These are phyloP conservation scores for Philopedon plagiatum DNA, from an alignment of 2,888 invertebrate genomes.

Conservation along the genomic window DNA sequence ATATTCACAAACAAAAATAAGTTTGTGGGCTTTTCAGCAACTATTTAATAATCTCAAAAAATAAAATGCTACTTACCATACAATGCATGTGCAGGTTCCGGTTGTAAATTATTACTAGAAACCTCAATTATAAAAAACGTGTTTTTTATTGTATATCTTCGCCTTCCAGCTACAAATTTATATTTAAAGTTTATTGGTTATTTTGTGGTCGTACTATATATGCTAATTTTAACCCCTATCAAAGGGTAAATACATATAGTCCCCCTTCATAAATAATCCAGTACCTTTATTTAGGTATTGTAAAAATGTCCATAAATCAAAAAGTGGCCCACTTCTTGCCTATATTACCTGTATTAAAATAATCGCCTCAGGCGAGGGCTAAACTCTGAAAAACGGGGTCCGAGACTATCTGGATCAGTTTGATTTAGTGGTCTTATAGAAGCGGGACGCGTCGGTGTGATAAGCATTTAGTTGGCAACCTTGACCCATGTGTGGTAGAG, in stretches of 20 bases:
- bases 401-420: slow-evolving; percentile 46
- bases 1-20: too few species aligned
- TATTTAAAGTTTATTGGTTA: too few species aligned
- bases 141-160: too few species aligned
- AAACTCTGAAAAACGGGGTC: slow-evolving; percentile 41
- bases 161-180: too few species aligned
- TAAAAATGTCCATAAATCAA: slow-evolving; percentile 31
- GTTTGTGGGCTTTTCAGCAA: too few species aligned
- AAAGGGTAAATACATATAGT: not conserved
- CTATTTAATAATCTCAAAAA: too few species aligned
- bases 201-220: not conserved
- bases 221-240: not conserved
- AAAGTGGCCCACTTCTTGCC: slow-evolving; percentile 18
- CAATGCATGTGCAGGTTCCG: too few species aligned
- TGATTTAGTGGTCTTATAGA: slow-evolving; percentile 52
- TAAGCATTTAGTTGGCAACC: slow-evolving; percentile 51
- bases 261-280: not conserved
- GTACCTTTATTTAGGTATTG: slow-evolving; percentile 17
- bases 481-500: slow-evolving; percentile 54
- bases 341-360: slow-evolving; percentile 51
- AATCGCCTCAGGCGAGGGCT: slow-evolving; percentile 44
- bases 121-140: too few species aligned
- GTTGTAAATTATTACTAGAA: too few species aligned
- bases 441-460: slow-evolving; percentile 47
- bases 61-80: too few species aligned